These are phyloP conservation scores for Haemorhous mexicanus DNA, from an alignment of 2,113 vertebrate genomes.

Conservation along the genomic window DNA sequence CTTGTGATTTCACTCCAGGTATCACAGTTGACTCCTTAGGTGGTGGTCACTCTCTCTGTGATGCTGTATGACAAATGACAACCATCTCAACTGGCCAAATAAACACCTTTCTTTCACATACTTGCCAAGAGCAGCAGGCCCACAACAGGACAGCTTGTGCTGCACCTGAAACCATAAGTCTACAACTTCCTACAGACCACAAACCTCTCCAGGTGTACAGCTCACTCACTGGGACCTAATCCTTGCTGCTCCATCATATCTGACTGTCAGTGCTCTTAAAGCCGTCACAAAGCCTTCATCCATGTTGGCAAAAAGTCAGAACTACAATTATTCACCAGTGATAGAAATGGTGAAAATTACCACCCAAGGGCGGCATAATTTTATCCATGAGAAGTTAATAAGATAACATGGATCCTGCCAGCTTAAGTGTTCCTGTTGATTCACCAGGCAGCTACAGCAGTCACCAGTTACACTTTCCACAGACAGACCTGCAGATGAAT, in stretches of 20 bases:
- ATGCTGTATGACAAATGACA: neutral
- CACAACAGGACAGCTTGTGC: neutral
- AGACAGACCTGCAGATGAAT: neutral
- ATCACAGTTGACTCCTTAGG: neutral
- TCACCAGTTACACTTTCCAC: neutral
- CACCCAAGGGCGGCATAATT: neutral
- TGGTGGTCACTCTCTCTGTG: neutral
- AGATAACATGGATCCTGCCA: neutral
- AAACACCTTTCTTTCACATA: neutral
- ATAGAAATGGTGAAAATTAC: neutral
- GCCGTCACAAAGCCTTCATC: neutral
- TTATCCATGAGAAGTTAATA: neutral
- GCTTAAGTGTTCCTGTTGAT: neutral
- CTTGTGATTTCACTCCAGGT: neutral
- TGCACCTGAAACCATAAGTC: neutral
- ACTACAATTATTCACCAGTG: neutral
- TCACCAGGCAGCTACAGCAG: neutral
- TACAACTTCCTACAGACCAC: neutral
- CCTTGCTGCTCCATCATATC: neutral
- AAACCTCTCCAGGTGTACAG: accelerated
- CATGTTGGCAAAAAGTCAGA: neutral
- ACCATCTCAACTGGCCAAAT: neutral
- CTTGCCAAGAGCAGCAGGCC: neutral
- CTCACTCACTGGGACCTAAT: neutral
- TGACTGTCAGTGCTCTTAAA: neutral